phyloP scores from a whole-genome alignment of 1,140 invertebrate genomes.

The Sarcophaga peregrina region DNA sequence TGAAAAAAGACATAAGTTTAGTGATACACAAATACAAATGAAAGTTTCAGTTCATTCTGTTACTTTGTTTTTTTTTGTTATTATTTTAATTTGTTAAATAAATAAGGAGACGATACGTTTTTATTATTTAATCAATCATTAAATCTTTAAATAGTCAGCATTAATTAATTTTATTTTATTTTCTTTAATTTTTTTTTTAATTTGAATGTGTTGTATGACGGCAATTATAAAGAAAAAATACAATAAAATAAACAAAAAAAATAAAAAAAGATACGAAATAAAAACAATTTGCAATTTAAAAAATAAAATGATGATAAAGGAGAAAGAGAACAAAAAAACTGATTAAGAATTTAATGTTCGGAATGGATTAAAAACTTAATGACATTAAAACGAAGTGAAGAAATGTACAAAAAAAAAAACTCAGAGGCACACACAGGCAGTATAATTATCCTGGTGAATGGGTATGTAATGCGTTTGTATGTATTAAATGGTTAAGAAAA shows the following conservation, averaged over 20 bases:
- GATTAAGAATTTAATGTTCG: constrained; percentile 23
- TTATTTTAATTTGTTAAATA: not conserved
- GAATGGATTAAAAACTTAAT: constrained; percentile 41
- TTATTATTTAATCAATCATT: not conserved
- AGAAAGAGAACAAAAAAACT: too few species aligned
- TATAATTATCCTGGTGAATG: not conserved
- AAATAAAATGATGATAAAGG: too few species aligned
- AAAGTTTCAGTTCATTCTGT: constrained; percentile 21
- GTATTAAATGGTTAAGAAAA: not conserved
- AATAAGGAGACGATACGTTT: not conserved
- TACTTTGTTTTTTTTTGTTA: too few species aligned
- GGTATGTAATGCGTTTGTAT: not conserved
- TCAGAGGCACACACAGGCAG: not conserved
- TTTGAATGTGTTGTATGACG: constrained; percentile 4
- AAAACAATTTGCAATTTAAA: too few species aligned
- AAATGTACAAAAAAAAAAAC: not conserved
- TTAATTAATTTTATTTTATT: not conserved
- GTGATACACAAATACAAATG: constrained; percentile 7
- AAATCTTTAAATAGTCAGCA: not conserved
- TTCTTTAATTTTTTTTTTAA: not conserved
- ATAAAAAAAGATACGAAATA: not conserved
- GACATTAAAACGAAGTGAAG: constrained; percentile 25
- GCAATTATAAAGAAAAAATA: not conserved
- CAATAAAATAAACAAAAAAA: not conserved
- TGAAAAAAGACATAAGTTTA: too few species aligned